Percentiles rank a stretch among this genome's conserved stretches.
Conservation (phyloP, 2,797 vertebrate species). For the Trematomus bernacchii region DNA sequence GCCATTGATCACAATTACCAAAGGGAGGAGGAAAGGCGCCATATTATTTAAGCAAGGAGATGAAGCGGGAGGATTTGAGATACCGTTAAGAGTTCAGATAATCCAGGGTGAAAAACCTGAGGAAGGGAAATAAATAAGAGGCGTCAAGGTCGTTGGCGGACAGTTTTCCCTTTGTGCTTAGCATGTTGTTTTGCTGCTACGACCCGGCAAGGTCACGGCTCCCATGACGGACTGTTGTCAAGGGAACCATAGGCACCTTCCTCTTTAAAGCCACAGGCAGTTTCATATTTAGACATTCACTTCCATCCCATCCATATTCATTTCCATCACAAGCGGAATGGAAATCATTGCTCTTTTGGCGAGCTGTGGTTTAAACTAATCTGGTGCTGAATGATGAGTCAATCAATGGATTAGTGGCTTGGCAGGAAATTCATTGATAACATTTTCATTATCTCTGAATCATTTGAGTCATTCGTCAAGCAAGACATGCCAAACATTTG, state of each 20-base stretch:
- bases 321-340: background rate
- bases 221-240: conserved; percentile 60
- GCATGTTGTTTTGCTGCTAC: conserved; percentile 35
- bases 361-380: conserved; percentile 5
- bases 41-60: conserved; percentile 22
- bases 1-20: conserved; percentile 53
- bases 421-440: background rate
- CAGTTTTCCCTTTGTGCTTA: background rate
- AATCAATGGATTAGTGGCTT: background rate
- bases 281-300: background rate
- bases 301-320: background rate
- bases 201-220: conserved; percentile 62
- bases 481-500: background rate
- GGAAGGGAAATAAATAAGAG: background rate
- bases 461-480: background rate
- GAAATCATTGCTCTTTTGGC: too few relatives aligned
- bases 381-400: background rate
- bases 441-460: background rate
- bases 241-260: conserved; percentile 60
- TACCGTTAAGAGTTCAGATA: conserved; percentile 6
- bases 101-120: background rate
- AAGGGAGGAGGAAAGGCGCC: conserved; percentile 9
- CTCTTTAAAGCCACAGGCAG: conserved; percentile 51
- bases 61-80: background rate
- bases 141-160: conserved; percentile 13